Evolutionary conservation across 2,113 vertebrate species (phyloP), one percentile per base, ranked within the genome.

Genomic region (Oryzias curvinotus): DNA sequence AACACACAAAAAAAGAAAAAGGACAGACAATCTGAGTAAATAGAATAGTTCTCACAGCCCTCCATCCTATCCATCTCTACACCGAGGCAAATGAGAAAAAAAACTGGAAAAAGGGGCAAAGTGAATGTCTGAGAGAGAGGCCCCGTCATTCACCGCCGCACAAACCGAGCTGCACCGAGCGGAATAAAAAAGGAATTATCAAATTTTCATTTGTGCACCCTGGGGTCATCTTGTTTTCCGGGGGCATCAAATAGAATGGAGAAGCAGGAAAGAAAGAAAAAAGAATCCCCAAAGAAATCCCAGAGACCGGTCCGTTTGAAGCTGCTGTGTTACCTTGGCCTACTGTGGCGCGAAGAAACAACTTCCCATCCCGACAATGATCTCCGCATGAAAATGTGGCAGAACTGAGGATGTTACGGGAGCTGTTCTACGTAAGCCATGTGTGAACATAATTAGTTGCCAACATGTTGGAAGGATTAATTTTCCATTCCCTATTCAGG

Each of bases 241-340:
- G 93, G 92, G 93, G 94, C 94, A 96, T 98, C 94, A 98, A 97
- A 98, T 94, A 92, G 94, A 97, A 96, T 95, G 86, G 89, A 92
- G 89, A 94, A 95, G 93, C 93, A 92, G 92, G 94, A 93, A 65
- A 74, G 44, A 55, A 70, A 75, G 60, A 82, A 76, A 82, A 94
- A 95, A 91, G 2, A 23, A 23, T 23, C 94, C 93, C 93, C 89
- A 87, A 93, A 96, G 94, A 96, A 95, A 95, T 94, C 92, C 93
- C 85, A 85, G 89, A 90, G 89, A 88, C 87, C 88, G 85, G 91
- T 92, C 92, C 90, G 77, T 95, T 93, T 97, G 94, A 96, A 93
- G 93, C 92, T 92, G 91, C 92, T 92, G 91, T 92, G 96, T 94
- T 93, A 95, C 92, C 92, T 94, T 92, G 91, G 93, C 92, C 90